Evolutionary conservation across 2,888 invertebrate genomes (phyloP), one percentile per base, ranked within the genome.

Genomic region (Coremacera marginata): DNA sequence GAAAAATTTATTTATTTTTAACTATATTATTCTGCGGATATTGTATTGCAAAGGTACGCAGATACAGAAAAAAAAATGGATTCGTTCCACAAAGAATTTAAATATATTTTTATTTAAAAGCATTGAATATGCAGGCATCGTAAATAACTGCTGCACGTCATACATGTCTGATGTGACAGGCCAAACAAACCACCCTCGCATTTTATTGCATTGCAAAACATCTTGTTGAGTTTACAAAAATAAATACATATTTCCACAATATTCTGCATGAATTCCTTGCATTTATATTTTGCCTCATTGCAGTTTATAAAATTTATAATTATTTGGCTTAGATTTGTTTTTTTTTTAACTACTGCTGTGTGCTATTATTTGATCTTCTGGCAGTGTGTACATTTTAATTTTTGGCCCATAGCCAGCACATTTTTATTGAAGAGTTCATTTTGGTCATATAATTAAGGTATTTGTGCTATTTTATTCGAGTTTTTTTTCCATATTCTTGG

Each of bases 1-100:
- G 77, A 81, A 76, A 80, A 75, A 78, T 75, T 72, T 52, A 81
- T 78, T 79, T 77, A 80, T 82, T 77, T 79, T 79, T 78, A 79
- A 77, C 60, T 22, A 52, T 25, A 22, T n/a, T 22, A 77, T 52
- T 51, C 34, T 77, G 77, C 70, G 70, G 70, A 79, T 75, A 79
- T 78, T 74, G 70, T 77, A 60, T 78, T 80, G 81, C 80, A 81
- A 72, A 79, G 72, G 8, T 19, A 19, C 14, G 19, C 70, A 70
- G 60, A 49, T 52, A 52, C 4, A 31, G 52, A 75, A 78, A 73
- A 68, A 52, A 67, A 57, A 19, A 27, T 55, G 71, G 72, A 70
- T 51, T 19, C 16, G 27, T 27, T 70, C 74, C 76, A 76, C 76
- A 70, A 22, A 44, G 22, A 68, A 68, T 51, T 25, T 37, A 44